Percentiles rank a stretch among this genome's conserved stretches.
Evolutionary conservation across 2,113 vertebrate species (phyloP).

Genomic region (Malurus elegans): DNA sequence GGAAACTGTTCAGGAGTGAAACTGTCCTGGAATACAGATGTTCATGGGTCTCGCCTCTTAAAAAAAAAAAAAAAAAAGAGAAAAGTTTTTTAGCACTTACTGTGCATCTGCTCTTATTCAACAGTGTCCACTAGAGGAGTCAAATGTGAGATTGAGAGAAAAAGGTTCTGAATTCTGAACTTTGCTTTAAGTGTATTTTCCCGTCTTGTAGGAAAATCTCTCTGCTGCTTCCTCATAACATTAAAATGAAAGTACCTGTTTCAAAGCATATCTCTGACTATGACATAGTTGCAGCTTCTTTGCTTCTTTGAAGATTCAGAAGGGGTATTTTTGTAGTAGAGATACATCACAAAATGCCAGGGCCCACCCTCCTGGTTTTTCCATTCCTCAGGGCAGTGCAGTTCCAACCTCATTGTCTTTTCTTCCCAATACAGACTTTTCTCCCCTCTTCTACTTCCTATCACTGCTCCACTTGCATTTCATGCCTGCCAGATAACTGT

Average conservation of each 20-base stretch:
- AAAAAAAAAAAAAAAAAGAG: background rate
- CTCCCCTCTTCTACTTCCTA: background rate
- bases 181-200: background rate
- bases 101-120: constrained; percentile 1
- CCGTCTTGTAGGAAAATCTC: background rate
- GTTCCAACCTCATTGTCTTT: background rate
- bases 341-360: background rate
- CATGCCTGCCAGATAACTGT: background rate
- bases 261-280: background rate
- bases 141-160: background rate
- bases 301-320: background rate
- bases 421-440: background rate
- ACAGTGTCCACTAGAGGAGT: constrained; percentile 27
- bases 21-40: background rate
- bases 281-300: background rate
- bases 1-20: background rate
- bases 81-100: background rate
- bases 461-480: background rate
- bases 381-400: background rate
- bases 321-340: background rate
- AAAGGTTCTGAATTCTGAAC: background rate
- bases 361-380: background rate
- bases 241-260: background rate
- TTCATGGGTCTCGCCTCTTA: background rate
- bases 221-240: background rate